phyloP scores from a whole-genome alignment of 2,888 invertebrate species.

The Julus scanicus region DNA sequence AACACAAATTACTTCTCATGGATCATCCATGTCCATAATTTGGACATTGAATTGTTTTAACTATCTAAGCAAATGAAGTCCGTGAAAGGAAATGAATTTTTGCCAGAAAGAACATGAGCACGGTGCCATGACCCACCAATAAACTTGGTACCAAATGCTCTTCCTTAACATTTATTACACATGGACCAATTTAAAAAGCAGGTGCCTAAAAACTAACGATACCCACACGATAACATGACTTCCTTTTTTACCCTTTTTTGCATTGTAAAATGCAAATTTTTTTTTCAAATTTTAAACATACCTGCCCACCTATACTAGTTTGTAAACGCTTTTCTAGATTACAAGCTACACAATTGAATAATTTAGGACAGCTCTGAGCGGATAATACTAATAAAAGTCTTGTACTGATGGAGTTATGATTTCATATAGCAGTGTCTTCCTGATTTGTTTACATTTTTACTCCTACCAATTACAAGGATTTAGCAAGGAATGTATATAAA shows the following conservation, averaged over 20 bases:
- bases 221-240: not conserved
- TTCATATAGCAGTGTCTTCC: not conserved
- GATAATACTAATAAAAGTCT: not conserved
- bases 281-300: not conserved
- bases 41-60: not conserved
- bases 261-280: not conserved
- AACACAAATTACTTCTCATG: not conserved
- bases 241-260: not conserved
- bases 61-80: conserved; percentile 21
- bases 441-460: not conserved
- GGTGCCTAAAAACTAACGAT: not conserved
- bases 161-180: not conserved
- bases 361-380: not conserved
- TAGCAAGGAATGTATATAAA: no score
- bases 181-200: not conserved
- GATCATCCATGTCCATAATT: not conserved
- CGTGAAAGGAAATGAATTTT: not conserved
- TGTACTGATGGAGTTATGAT: not conserved
- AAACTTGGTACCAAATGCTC: not conserved
- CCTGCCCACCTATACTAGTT: not conserved
- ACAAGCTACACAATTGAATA: not conserved
- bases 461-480: not conserved
- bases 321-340: not conserved
- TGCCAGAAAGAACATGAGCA: not conserved
- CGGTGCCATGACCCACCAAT: not conserved